Percentiles rank a stretch among this genome's conserved stretches.
Conservation (phyloP, 2,113 vertebrate genomes). For the Ptyas mucosa region DNA sequence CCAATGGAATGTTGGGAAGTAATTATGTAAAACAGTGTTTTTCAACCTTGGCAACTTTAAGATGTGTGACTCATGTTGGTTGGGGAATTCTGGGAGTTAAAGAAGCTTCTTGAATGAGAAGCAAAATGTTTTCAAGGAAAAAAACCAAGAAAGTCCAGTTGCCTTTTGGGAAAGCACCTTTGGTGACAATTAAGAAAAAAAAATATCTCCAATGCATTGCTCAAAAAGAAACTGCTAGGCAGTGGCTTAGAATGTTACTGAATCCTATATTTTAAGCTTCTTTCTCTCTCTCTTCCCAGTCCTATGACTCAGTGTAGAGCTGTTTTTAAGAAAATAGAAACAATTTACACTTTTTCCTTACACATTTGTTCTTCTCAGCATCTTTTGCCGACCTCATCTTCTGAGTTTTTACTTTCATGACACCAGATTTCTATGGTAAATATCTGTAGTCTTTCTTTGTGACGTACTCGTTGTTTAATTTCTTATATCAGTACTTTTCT, state of each 20-base stretch:
- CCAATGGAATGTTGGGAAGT: not conserved
- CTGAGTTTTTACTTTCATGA: not conserved
- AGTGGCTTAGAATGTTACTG: not conserved
- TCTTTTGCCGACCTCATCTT: not conserved
- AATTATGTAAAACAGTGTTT: not conserved
- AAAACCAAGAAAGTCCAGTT: not conserved
- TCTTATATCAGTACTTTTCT: not conserved
- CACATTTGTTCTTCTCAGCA: not conserved
- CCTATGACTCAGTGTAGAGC: not conserved
- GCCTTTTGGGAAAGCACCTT: not conserved
- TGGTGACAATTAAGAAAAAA: not conserved
- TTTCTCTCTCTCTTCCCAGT: not conserved
- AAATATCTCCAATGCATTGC: not conserved
- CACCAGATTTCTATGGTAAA: not conserved
- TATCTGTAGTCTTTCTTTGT: not conserved
- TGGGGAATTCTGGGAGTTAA: too few relatives aligned
- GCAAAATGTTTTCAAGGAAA: not conserved
- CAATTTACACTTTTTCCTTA: not conserved
- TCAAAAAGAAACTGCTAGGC: not conserved
- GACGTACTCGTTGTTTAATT: not conserved
- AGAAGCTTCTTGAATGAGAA: not conserved
- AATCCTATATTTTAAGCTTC: not conserved
- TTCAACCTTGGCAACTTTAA: too few relatives aligned
- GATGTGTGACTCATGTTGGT: too few relatives aligned
- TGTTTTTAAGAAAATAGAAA: not conserved